These are phyloP conservation scores for Melinopterus prodromus DNA, from an alignment of 2,888 invertebrate species.

Conservation along the genomic window DNA sequence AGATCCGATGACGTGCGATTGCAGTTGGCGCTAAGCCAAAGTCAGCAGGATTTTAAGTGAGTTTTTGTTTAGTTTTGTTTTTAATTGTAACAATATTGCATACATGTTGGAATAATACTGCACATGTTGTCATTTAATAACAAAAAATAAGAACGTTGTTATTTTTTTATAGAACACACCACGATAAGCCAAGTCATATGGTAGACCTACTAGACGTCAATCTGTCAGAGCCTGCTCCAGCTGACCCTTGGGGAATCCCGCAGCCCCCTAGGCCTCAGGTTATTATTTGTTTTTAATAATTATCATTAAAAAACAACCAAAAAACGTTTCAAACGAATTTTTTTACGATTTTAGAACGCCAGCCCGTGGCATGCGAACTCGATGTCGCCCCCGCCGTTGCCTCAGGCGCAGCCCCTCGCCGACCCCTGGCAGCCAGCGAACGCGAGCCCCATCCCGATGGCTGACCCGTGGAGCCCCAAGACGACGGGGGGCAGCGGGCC, in stretches of 20 bases:
- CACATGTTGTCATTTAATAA: too few species aligned
- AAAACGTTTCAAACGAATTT: too few species aligned
- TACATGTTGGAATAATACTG: background rate
- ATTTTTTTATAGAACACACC: constrained; percentile 7
- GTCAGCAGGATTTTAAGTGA: constrained; percentile 91
- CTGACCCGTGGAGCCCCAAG: constrained; percentile 47
- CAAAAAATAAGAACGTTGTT: constrained; percentile 14
- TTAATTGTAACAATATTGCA: constrained; percentile 7
- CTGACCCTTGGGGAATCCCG: constrained; percentile 82
- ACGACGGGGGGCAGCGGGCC: constrained; percentile 53
- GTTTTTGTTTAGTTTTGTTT: constrained; percentile 25
- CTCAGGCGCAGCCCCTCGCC: constrained; percentile 48
- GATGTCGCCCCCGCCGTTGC: constrained; percentile 52
- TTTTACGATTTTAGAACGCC: constrained; percentile 52
- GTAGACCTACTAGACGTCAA: constrained; percentile 86
- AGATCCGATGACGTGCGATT: constrained; percentile 96
- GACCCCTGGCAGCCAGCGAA: constrained; percentile 70
- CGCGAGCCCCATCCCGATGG: constrained; percentile 28
- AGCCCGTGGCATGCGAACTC: constrained; percentile 72
- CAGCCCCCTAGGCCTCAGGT: constrained; percentile 68
- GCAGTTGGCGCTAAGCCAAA: constrained; percentile 92
- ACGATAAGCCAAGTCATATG: constrained; percentile 64
- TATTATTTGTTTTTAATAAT: constrained; percentile 15
- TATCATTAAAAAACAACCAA: too few species aligned
- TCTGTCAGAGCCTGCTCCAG: constrained; percentile 69